Percentiles rank a stretch among this genome's conserved stretches.
These are phyloP conservation scores for Salmo trutta DNA, from an alignment of 2,797 vertebrate species.

Conservation along the genomic window DNA sequence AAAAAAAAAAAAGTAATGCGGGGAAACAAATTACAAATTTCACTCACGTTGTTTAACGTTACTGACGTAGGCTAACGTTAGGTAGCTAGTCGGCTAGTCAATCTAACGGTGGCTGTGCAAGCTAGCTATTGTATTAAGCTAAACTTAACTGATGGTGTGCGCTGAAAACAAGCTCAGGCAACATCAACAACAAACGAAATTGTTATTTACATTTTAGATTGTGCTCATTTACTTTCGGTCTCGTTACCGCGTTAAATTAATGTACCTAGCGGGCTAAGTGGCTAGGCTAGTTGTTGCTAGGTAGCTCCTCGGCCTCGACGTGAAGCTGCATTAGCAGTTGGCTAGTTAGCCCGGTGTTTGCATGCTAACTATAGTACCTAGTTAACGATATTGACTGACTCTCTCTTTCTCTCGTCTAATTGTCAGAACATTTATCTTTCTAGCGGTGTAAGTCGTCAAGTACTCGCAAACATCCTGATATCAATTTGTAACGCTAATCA, in stretches of 20 bases:
- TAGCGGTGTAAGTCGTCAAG: not conserved
- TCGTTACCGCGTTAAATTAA: not conserved
- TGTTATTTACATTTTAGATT: not conserved
- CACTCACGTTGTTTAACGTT: not conserved
- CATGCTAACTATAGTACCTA: not conserved
- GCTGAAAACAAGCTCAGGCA: not conserved
- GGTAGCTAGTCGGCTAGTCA: not conserved
- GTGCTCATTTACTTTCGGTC: not conserved
- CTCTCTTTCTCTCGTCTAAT: not conserved
- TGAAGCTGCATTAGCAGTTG: not conserved
- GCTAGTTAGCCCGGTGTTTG: not conserved
- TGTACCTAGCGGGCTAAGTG: not conserved
- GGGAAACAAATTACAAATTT: not conserved
- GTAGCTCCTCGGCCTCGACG: not conserved
- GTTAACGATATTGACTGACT: not conserved
- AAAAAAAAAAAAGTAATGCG: not conserved
- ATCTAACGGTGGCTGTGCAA: not conserved
- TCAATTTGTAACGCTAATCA: not conserved
- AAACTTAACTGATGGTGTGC: not conserved
- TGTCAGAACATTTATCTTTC: not conserved
- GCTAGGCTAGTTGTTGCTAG: not conserved
- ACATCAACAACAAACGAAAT: not conserved
- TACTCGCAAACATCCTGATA: not conserved
- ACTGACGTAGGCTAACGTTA: not conserved
- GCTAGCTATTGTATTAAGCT: not conserved